phyloP scores from a whole-genome alignment of 2,113 vertebrate species.

The Anas platyrhynchos region DNA sequence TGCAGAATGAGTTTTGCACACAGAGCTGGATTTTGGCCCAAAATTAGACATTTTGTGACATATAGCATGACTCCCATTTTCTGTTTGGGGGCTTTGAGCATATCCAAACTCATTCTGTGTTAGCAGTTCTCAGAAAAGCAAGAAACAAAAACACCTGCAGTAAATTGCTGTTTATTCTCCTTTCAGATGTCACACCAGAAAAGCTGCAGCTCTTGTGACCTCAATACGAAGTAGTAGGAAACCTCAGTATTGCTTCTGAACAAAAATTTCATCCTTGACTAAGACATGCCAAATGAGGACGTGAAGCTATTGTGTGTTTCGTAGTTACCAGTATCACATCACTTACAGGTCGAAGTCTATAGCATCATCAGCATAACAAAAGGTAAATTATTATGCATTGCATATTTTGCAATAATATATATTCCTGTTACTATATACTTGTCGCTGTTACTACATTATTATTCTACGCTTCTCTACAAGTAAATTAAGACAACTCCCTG shows the following conservation, averaged over 20 bases:
- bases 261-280: neutral
- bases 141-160: neutral
- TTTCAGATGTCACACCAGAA: neutral
- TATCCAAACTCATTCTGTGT: neutral
- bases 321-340: neutral
- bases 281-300: neutral
- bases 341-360: neutral
- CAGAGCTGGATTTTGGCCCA: neutral
- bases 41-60: neutral
- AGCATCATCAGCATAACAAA: neutral
- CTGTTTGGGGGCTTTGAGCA: neutral
- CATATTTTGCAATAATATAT: neutral
- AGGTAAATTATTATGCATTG: neutral
- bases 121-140: neutral
- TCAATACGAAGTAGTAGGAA: neutral
- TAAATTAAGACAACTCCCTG: neutral
- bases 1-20: neutral
- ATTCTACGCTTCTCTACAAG: neutral
- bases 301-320: neutral
- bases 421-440: neutral
- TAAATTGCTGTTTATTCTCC: neutral
- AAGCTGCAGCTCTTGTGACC: neutral
- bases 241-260: neutral
- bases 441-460: neutral
- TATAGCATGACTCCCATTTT: neutral